Conservation (phyloP, 2,113 vertebrate species). For the Okapia johnstoni region DNA sequence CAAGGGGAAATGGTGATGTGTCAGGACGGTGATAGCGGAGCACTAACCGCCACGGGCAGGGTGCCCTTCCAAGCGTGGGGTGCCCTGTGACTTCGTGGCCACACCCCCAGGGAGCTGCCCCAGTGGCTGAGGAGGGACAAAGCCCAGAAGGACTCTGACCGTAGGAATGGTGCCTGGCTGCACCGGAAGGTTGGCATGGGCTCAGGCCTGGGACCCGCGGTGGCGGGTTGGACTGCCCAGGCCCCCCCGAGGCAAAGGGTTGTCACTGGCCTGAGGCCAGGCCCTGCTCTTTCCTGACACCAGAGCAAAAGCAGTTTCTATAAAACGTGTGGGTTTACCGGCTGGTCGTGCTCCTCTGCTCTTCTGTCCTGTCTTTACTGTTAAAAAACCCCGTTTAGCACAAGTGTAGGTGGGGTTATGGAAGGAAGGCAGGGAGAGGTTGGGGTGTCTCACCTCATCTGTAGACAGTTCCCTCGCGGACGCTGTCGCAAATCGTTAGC, state of each 20-base stretch:
- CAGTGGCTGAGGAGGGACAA: background rate
- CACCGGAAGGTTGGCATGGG: rapidly evolving
- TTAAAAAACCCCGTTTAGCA: background rate
- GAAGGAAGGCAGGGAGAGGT: background rate
- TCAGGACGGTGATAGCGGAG: rapidly evolving
- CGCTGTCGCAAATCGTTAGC: background rate
- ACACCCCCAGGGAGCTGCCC: rapidly evolving
- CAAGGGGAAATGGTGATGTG: background rate
- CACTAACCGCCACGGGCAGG: rapidly evolving
- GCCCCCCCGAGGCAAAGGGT: rapidly evolving
- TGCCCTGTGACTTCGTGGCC: rapidly evolving
- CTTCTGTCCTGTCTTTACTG: background rate
- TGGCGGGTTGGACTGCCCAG: rapidly evolving
- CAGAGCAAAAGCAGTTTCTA: background rate
- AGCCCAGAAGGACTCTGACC: no score
- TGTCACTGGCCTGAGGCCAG: background rate
- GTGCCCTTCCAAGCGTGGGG: rapidly evolving
- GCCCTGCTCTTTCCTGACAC: rapidly evolving
- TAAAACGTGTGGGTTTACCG: rapidly evolving
- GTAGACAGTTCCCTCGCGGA: background rate
- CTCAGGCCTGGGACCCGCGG: background rate
- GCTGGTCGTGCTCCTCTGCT: rapidly evolving
- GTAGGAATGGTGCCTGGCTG: rapidly evolving
- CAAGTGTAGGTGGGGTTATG: background rate
- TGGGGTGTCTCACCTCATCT: no score